These are phyloP conservation scores for Emydura subglobosa DNA, from an alignment of 2,113 vertebrate genomes.

Conservation along the genomic window DNA sequence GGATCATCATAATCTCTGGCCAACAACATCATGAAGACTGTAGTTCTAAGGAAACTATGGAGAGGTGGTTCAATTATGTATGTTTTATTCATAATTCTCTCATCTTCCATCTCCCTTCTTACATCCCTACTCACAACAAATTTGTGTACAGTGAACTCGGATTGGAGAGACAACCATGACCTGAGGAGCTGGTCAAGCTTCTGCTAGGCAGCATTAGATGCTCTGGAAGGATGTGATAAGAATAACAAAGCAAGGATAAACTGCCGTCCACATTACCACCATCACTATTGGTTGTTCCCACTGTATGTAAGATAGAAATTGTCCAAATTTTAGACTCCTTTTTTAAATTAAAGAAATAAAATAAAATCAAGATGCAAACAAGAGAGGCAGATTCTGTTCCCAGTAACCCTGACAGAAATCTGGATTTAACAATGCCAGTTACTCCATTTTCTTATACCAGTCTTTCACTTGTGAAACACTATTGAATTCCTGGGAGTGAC, in stretches of 20 bases:
- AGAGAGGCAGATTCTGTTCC: background rate
- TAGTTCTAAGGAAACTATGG: background rate
- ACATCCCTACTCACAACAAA: accelerated
- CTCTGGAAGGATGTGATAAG: background rate
- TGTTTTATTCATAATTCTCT: background rate
- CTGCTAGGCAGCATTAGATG: background rate
- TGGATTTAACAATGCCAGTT: background rate
- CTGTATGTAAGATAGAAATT: background rate
- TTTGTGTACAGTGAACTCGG: background rate
- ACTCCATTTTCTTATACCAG: background rate
- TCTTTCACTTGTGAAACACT: background rate
- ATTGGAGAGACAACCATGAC: background rate
- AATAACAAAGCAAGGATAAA: background rate
- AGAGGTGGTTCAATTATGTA: background rate
- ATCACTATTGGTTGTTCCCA: background rate
- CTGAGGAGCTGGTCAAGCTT: background rate
- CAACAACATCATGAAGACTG: conserved; percentile 19
- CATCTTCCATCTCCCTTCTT: background rate
- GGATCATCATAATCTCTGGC: background rate
- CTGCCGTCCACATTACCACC: background rate
- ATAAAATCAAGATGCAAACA: background rate
- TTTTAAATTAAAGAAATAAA: background rate
- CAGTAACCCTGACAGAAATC: background rate
- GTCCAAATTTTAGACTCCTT: background rate
- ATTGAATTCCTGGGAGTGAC: background rate